Evolutionary conservation across 64 coral and sea anemone genomes (phyloP), one percentile per base, ranked within the genome.

Genomic region (Montipora cactus): DNA sequence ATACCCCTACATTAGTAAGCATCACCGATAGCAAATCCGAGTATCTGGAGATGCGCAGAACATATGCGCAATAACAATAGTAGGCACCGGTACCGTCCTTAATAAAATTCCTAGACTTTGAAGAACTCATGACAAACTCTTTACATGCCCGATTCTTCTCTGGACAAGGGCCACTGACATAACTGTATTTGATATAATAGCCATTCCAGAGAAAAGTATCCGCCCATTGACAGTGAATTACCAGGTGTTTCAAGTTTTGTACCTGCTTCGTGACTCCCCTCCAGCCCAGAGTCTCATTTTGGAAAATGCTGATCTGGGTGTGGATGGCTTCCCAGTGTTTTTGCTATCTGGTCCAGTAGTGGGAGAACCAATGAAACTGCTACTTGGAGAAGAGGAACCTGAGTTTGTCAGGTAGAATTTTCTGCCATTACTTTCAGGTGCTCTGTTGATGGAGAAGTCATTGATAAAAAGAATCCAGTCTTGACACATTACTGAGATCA

Each of bases 401-500:
- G 98, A 96, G 88, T 95, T 99, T 22, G 98, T 99, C 74, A 99
- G 66, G 74, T 96, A 99, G 69, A 99, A 99, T 59, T 95, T 90
- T 4, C 98, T 77, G 8, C 98, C 98, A 96, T 96, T 99, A 79
- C 95, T 96, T 67, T 96, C 98, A 71, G 98, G 92, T 44, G 98
- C 92, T 89, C 92, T 96, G 85, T 96, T 96, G 79, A 99, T 96
- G 51, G 98, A 99, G 90, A 99, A 99, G 66, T 99, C 98, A 87
- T 71, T 93, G 47, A 99, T 91, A 67, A 99, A 99, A 22, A 99
- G 95, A 89, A 99, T 94, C 89, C 95, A 99, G 16, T 99, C 98
- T 68, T 99, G 98, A 19, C 95, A 99, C 95, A 99, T 99, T 28
- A 99, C 98, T 99, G 51, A 66, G 15, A 89, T n/a, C 66, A 16